Conservation (phyloP, 2,888 invertebrate genomes). For the Ferdinandea cuprea region DNA sequence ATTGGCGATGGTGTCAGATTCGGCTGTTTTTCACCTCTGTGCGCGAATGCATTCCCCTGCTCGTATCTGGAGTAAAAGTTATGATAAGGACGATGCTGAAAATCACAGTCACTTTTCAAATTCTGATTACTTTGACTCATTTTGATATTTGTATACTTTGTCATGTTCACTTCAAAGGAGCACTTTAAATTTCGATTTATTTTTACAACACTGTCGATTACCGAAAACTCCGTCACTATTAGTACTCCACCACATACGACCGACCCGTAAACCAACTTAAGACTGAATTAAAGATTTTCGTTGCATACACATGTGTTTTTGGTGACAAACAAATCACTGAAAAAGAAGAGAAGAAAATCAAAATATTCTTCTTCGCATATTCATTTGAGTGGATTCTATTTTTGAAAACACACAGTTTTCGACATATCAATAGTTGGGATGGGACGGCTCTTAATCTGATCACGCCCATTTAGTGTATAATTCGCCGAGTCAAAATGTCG, state of each 20-base stretch:
- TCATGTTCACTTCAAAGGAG: slow-evolving; percentile 46
- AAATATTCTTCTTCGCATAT: slow-evolving; percentile 74
- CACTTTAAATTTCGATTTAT: background rate
- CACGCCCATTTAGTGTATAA: slow-evolving; percentile 55
- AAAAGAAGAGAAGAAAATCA: slow-evolving; percentile 19
- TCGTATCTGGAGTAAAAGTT: slow-evolving; percentile 65
- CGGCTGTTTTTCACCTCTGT: slow-evolving; percentile 75
- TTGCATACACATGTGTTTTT: slow-evolving; percentile 69
- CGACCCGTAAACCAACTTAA: slow-evolving; percentile 55
- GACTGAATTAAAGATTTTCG: slow-evolving; percentile 54
- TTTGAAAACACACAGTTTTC: slow-evolving; percentile 69
- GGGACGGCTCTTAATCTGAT: slow-evolving; percentile 52
- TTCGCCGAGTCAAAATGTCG: slow-evolving; percentile 62
- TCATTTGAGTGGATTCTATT: slow-evolving; percentile 76
- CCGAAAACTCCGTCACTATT: slow-evolving; percentile 28
- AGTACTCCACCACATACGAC: slow-evolving; percentile 34
- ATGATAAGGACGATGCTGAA: slow-evolving; percentile 64
- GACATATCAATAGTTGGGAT: slow-evolving; percentile 62
- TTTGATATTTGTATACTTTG: slow-evolving; percentile 62
- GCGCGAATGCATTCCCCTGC: slow-evolving; percentile 43
- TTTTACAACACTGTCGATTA: slow-evolving; percentile 8
- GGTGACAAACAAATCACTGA: slow-evolving; percentile 63
- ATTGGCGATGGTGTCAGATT: slow-evolving; percentile 80
- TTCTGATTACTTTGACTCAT: slow-evolving; percentile 60
- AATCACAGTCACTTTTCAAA: slow-evolving; percentile 71